These are phyloP conservation scores for Lysiphlebus fabarum DNA, from an alignment of 1,140 invertebrate species.

Conservation along the genomic window DNA sequence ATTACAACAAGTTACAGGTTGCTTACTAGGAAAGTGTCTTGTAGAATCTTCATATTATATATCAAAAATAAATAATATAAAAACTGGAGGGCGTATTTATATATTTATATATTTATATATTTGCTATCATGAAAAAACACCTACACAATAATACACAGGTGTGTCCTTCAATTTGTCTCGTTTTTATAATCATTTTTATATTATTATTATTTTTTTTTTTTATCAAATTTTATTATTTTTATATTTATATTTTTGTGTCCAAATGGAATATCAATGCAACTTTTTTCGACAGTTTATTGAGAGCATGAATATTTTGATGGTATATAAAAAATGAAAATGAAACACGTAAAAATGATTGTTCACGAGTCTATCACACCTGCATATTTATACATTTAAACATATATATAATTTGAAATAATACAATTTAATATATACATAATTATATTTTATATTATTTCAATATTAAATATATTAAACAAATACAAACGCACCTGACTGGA, in stretches of 20 bases:
- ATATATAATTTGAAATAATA: slow-evolving; percentile 22
- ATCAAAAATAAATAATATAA: not conserved
- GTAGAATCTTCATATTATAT: slow-evolving; percentile 8
- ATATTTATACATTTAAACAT: slow-evolving; percentile 36
- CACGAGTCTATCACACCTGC: slow-evolving; percentile 42
- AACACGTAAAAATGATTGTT: slow-evolving; percentile 24
- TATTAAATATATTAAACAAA: not conserved
- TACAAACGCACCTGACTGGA: slow-evolving; percentile 23
- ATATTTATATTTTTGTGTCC: slow-evolving; percentile 23
- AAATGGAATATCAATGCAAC: slow-evolving; percentile 35
- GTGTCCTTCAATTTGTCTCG: slow-evolving; percentile 33
- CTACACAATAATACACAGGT: slow-evolving; percentile 34
- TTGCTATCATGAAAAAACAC: slow-evolving; percentile 7
- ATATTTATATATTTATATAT: too few species aligned
- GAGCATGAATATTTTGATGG: slow-evolving; percentile 45
- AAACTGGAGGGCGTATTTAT: slow-evolving; percentile 5
- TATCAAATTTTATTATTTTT: slow-evolving; percentile 16
- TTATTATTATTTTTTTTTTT: slow-evolving; percentile 22
- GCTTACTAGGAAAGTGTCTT: slow-evolving; percentile 12
- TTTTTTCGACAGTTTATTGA: slow-evolving; percentile 48
- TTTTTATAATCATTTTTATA: slow-evolving; percentile 27
- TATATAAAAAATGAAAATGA: not conserved
- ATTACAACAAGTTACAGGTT: slow-evolving; percentile 14
- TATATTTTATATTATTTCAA: not conserved
- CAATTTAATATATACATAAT: slow-evolving; percentile 25